A percentile compares a stretch with the other conserved stretches of the same genome.
Evolutionary conservation across 2,797 vertebrate species (phyloP).

Genomic region (Pteronotus mesoamericanus): DNA sequence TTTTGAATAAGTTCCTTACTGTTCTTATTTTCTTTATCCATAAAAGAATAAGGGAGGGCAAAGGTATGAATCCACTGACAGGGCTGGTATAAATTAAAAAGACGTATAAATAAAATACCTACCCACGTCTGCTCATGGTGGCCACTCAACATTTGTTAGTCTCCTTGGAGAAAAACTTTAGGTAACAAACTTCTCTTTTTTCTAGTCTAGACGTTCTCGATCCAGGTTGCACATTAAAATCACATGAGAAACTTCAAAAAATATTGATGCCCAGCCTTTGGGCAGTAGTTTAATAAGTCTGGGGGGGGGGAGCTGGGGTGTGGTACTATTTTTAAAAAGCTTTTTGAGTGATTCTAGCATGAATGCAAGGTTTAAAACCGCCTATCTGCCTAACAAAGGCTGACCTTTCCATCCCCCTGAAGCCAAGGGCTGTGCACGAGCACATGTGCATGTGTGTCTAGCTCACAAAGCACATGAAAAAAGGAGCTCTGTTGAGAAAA

Average conservation of each 20-base stretch:
- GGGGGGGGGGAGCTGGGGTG: neutral
- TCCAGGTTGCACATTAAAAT: neutral
- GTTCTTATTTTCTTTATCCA: neutral
- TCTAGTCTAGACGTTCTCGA: neutral
- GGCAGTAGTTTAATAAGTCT: neutral
- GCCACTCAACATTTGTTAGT: neutral
- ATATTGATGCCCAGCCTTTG: neutral
- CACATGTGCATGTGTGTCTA: neutral
- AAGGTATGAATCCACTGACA: neutral
- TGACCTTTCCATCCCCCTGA: conserved; percentile 4
- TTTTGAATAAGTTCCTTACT: neutral
- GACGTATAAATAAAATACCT: neutral
- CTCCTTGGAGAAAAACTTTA: neutral
- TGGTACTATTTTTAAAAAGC: neutral
- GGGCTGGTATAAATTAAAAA: neutral
- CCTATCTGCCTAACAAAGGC: neutral
- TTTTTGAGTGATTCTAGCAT: conserved; percentile 24
- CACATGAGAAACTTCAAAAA: neutral
- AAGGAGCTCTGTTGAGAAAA: neutral
- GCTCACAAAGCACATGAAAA: conserved; percentile 5
- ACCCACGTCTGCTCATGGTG: neutral
- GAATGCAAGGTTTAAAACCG: neutral
- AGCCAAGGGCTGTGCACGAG: neutral
- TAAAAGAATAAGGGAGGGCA: neutral
- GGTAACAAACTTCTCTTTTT: neutral